A percentile compares a stretch with the other conserved stretches of the same genome.
Conservation (phyloP, 2,113 vertebrate genomes). For the Equus przewalskii region DNA sequence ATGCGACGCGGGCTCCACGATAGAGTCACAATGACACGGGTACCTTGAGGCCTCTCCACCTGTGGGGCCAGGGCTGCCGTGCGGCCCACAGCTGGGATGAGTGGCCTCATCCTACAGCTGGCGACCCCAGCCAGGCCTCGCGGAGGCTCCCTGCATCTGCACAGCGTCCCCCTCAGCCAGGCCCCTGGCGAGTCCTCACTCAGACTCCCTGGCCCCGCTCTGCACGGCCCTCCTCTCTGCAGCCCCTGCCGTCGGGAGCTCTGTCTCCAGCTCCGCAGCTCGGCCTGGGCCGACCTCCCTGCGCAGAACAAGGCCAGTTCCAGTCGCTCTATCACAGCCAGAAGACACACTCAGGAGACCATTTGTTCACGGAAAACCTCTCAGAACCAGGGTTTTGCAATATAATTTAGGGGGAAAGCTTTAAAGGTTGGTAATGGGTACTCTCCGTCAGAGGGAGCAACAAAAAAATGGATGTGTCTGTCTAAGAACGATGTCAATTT, state of each 20-base stretch:
- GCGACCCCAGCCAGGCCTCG: too few relatives aligned
- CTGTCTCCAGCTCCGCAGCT: neutral
- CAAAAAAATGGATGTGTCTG: accelerated
- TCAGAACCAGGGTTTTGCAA: neutral
- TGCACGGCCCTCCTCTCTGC: neutral
- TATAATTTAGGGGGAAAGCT: neutral
- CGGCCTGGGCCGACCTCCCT: too few relatives aligned
- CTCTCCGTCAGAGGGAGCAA: neutral
- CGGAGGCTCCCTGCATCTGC: too few relatives aligned
- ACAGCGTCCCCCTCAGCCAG: neutral
- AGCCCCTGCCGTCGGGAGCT: too few relatives aligned
- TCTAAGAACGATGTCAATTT: too few relatives aligned
- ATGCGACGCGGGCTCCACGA: neutral
- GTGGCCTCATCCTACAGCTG: neutral
- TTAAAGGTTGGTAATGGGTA: accelerated
- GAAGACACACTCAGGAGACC: neutral
- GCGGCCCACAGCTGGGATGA: too few relatives aligned
- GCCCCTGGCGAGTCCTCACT: neutral
- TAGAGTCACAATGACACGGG: neutral
- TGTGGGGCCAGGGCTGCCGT: neutral
- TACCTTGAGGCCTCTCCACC: neutral
- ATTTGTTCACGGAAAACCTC: accelerated
- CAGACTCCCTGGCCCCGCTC: neutral
- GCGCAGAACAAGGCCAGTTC: neutral
- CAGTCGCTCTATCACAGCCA: neutral